Conservation (phyloP, 1,140 invertebrate species). For the Hylyphantes graminicola region DNA sequence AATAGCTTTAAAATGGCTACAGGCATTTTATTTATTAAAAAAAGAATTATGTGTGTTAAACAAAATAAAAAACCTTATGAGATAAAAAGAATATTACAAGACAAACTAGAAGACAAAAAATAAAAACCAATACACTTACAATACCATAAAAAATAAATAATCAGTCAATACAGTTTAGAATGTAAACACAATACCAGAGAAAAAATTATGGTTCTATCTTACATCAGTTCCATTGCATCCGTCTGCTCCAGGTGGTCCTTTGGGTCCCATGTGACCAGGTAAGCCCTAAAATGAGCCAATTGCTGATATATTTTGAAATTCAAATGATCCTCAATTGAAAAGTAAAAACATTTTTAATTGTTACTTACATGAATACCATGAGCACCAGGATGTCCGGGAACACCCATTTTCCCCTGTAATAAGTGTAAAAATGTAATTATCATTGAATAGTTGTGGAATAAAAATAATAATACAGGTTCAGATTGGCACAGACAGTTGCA, state of each 20-base stretch:
- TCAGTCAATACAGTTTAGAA: too few species aligned
- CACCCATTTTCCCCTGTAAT: conserved; percentile 81
- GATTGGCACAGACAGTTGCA: neutral
- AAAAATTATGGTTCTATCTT: conserved; percentile 66
- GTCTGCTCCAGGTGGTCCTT: conserved; percentile 83
- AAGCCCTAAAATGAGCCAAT: conserved; percentile 55
- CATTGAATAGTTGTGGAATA: neutral
- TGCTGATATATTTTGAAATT: neutral
- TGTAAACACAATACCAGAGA: too few species aligned
- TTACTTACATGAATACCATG: conserved; percentile 78
- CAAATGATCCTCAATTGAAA: neutral
- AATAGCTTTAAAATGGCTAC: too few species aligned
- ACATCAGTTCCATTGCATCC: conserved; percentile 95
- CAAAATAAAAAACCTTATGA: too few species aligned
- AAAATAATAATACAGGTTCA: neutral
- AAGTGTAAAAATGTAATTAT: neutral
- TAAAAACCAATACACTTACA: too few species aligned
- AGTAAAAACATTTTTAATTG: conserved; percentile 11
- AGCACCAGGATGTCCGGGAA: conserved; percentile 87
- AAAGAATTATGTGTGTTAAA: too few species aligned
- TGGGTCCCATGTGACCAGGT: conserved; percentile 78
- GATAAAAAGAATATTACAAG: too few species aligned
- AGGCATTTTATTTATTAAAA: too few species aligned
- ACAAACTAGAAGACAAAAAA: too few species aligned
- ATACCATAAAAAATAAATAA: too few species aligned